Evolutionary conservation across 2,888 invertebrate genomes (phyloP), one percentile per base, ranked within the genome.

Genomic region (Lordiphosa fenestrarum): DNA sequence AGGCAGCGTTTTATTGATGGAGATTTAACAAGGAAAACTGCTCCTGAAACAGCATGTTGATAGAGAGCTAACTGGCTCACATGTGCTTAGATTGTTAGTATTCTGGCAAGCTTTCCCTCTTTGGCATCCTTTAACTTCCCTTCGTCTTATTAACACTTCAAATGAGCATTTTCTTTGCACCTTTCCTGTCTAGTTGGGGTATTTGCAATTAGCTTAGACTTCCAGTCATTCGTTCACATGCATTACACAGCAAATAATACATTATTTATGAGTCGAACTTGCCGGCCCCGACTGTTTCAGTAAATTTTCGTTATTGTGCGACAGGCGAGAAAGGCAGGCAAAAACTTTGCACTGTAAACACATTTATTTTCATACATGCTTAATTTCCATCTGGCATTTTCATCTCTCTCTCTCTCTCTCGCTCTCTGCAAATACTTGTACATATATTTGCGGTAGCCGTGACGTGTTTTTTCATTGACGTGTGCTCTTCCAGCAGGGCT

Each of bases 1-100:
- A 63, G 56, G 68, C 68, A 53, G 80, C 80, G 63, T 76, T 70
- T 83, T 84, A 77, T 77, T 83, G 81, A 83, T 80, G 60, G 62
- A 59, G 49, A 62, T 63, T 64, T 42, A 66, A 63, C 47, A 40
- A 36, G 44, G 46, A 19, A 39, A 39, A 21, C 6, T 12, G 42
- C 6, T 2, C 35, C 23, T 42, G 3, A 23, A 41, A 19, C 12
- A 23, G n/a, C 6, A 6, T 10, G 23, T 23, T 41, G 25, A 21
- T 36, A n/a, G 19, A 47, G 19, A 47, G 36, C 30, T 33, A 44
- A 44, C 41, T 42, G 13, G 30, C 13, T 1, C 46, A 46, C 47
- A 33, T 47, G 47, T 47, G 12, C 46, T 63, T 64, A 49, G 55
- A 50, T 62, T 62, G 47, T 62, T 62, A 46, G 49, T 44, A 62